Percentiles rank a stretch among this genome's conserved stretches.
phyloP scores from a whole-genome alignment of 2,113 vertebrate species.

The Cygnus buccinator region DNA sequence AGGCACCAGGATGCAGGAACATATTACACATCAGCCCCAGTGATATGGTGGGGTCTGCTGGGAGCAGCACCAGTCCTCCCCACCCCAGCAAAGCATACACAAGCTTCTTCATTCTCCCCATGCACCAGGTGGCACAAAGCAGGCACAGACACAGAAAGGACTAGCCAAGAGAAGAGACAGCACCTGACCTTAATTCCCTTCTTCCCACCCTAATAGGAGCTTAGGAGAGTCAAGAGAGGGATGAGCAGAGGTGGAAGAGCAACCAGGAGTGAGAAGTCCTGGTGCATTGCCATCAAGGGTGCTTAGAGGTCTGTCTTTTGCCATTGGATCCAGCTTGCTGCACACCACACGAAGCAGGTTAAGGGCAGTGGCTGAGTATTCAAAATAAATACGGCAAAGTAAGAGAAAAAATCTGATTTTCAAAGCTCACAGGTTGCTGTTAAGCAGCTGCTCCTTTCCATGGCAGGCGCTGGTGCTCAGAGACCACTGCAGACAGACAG shows the following conservation, averaged over 20 bases:
- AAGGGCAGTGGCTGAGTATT: neutral
- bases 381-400: neutral
- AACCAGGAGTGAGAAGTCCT: neutral
- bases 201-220: neutral
- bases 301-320: conserved; percentile 4
- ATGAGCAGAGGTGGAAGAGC: accelerated
- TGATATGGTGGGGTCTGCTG: neutral
- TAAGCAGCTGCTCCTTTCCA: conserved; percentile 12
- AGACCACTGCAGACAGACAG: conserved; percentile 52
- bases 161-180: neutral
- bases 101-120: neutral
- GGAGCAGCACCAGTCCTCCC: neutral
- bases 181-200: neutral
- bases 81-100: neutral
- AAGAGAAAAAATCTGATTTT: neutral
- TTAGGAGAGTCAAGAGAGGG: neutral
- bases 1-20: too few species aligned
- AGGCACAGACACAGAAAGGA: neutral
- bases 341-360: neutral
- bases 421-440: conserved; percentile 7
- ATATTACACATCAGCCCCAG: neutral
- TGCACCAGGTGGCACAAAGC: neutral
- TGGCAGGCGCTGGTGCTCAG: neutral
- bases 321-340: neutral
- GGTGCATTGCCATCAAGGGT: neutral